phyloP scores from a whole-genome alignment of 2,113 vertebrate genomes.

The Rhynchopsitta pachyrhyncha region DNA sequence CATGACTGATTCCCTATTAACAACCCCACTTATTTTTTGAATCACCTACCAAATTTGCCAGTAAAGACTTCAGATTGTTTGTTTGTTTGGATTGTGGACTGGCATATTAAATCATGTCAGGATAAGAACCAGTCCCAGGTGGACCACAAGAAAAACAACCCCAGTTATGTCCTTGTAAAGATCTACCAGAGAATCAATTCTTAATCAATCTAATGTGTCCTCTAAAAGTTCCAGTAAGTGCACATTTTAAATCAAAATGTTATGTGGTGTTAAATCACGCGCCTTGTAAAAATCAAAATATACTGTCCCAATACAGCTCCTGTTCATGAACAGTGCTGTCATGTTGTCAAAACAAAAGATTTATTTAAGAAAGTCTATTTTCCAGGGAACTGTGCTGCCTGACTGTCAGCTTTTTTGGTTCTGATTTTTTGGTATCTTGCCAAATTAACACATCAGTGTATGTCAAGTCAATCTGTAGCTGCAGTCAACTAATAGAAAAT shows the following conservation, averaged over 20 bases:
- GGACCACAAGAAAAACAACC: background rate
- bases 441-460: background rate
- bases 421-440: background rate
- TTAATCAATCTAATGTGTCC: background rate
- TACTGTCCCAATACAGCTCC: background rate
- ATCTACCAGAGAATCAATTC: background rate
- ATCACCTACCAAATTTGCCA: background rate
- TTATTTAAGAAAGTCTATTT: conserved; percentile 32
- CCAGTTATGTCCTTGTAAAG: background rate
- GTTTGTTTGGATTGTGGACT: background rate
- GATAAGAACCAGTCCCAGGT: background rate
- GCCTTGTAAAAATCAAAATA: conserved; percentile 20
- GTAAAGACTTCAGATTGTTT: background rate
- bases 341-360: conserved; percentile 15
- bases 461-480: background rate
- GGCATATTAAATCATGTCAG: background rate
- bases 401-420: background rate
- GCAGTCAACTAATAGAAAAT: background rate
- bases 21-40: background rate
- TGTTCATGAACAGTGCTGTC: background rate
- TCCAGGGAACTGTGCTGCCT: background rate
- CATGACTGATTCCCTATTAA: background rate
- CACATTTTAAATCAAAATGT: background rate
- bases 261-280: background rate
- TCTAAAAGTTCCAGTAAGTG: background rate